Evolutionary conservation across 2,113 vertebrate genomes (phyloP).

Genomic region (Apistogramma diplotaenia): DNA sequence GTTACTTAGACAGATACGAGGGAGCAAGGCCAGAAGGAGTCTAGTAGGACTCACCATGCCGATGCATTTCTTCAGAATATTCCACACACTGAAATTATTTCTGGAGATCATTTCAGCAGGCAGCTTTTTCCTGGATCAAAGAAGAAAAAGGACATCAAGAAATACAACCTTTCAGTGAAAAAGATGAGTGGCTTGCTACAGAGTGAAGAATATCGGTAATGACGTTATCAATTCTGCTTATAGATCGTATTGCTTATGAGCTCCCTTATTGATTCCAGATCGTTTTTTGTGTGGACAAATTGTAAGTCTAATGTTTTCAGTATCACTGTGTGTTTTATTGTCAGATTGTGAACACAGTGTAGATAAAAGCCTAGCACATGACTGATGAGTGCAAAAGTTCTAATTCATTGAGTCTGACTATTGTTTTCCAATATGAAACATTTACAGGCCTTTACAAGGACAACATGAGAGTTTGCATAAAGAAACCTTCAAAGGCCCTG

Average conservation of each 20-base stretch:
- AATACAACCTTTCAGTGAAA: neutral
- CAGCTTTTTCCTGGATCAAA: constrained; percentile 75
- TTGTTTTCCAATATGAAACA: neutral
- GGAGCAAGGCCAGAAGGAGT: neutral
- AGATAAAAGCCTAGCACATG: neutral
- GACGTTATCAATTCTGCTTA: neutral
- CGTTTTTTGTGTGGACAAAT: neutral
- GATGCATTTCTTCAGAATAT: constrained; percentile 94
- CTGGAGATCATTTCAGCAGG: constrained; percentile 93
- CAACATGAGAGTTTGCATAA: neutral
- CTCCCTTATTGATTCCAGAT: neutral
- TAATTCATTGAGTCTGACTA: neutral
- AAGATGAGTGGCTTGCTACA: neutral
- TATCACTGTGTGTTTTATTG: neutral
- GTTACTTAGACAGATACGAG: neutral
- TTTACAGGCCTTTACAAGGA: neutral
- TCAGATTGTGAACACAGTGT: neutral
- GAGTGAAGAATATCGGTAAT: no score
- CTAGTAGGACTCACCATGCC: constrained; percentile 86
- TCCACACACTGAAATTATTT: constrained; percentile 95
- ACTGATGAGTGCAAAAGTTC: neutral
- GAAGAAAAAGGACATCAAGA: neutral
- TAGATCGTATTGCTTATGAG: neutral
- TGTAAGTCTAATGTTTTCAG: neutral
- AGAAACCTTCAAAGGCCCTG: neutral